A percentile compares a stretch with the other conserved stretches of the same genome.
phyloP scores from a whole-genome alignment of 2,888 invertebrate genomes.

The Andrena dorsata region DNA sequence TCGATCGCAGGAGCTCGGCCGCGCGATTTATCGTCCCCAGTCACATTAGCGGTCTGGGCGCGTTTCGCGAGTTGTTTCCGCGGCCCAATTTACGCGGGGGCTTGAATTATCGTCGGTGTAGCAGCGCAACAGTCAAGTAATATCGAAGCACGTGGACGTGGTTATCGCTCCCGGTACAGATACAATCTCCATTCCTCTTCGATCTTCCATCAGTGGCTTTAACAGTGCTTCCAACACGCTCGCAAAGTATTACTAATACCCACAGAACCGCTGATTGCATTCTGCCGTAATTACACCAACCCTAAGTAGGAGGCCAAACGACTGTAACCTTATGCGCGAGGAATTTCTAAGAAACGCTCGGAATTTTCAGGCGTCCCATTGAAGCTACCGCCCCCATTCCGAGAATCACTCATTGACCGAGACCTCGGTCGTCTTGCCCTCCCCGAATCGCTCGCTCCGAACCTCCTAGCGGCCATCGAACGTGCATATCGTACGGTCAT shows the following conservation, averaged over 20 bases:
- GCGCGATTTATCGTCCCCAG: background rate
- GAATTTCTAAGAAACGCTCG: background rate
- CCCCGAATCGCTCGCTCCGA: background rate
- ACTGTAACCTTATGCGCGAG: no score
- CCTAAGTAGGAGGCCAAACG: no score
- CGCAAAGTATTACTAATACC: no score
- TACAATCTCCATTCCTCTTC: no score
- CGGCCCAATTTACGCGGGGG: constrained; percentile 2
- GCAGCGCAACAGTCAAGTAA: no score
- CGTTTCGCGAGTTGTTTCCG: background rate
- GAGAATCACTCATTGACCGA: background rate
- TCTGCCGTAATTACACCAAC: background rate
- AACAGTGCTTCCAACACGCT: no score
- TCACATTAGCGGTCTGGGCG: constrained; percentile 11
- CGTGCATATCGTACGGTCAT: background rate
- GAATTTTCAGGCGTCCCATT: background rate
- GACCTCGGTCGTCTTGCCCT: background rate
- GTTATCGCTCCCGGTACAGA: no score
- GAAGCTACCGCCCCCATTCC: background rate
- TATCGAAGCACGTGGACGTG: no score
- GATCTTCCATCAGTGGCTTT: no score
- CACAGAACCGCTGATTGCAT: background rate
- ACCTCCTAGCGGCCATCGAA: background rate
- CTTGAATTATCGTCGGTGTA: constrained; percentile 8
- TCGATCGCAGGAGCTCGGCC: background rate